Conservation (phyloP, 1,140 invertebrate genomes). For the Panonychus citri region DNA sequence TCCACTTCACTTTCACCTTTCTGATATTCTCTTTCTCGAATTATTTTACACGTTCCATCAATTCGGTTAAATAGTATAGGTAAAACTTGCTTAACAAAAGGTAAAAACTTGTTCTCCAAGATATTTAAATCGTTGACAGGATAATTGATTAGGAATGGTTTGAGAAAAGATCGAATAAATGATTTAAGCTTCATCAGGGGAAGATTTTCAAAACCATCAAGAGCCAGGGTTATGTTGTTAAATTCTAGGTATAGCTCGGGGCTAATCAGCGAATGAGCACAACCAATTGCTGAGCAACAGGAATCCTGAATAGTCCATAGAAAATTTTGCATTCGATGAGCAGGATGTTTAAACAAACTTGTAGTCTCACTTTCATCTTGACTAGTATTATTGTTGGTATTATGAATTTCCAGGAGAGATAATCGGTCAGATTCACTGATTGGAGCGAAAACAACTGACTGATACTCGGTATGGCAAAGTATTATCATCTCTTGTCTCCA, state of each 20-base stretch:
- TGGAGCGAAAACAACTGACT: not conserved
- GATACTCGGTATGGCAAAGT: not conserved
- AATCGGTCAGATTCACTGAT: not conserved
- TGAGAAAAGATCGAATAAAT: not conserved
- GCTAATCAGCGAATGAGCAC: not conserved
- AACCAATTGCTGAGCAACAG: not conserved
- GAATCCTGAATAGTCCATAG: not conserved
- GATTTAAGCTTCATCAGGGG: not conserved
- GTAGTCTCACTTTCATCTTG: not conserved
- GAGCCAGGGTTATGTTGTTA: not conserved
- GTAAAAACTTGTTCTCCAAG: not conserved
- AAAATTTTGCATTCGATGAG: not conserved
- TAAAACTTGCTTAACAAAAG: not conserved
- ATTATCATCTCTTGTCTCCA: slow-evolving; percentile 2
- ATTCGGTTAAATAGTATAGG: not conserved
- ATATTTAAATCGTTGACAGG: not conserved
- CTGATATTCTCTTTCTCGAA: not conserved
- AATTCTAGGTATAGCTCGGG: not conserved
- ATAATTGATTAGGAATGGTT: slow-evolving; percentile 1
- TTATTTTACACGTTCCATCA: not conserved
- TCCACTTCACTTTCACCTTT: not conserved
- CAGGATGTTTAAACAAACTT: not conserved
- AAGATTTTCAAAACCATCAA: not conserved
- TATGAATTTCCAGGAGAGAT: not conserved
- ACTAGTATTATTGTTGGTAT: not conserved